These are phyloP conservation scores for Pampusana beccarii DNA, from an alignment of 2,113 vertebrate species.

Conservation along the genomic window DNA sequence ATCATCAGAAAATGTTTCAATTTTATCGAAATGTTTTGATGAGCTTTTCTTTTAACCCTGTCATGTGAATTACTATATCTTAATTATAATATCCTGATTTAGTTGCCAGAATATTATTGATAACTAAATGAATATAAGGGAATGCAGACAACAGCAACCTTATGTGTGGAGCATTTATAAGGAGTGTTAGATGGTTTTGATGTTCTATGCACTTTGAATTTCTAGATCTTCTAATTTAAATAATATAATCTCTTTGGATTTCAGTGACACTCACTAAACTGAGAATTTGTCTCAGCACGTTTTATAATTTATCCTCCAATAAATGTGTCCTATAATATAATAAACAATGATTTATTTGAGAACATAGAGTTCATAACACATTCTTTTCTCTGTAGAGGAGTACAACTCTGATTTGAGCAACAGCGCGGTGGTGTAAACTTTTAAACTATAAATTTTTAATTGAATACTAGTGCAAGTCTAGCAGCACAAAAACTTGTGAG, in stretches of 20 bases:
- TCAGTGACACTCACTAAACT: background rate
- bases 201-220: background rate
- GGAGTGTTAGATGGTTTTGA: background rate
- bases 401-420: background rate
- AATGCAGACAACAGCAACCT: background rate
- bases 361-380: background rate
- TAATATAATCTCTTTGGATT: background rate
- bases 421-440: background rate
- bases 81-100: background rate
- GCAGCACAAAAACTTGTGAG: background rate
- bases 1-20: background rate
- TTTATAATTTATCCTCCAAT: background rate
- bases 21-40: background rate
- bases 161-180: background rate
- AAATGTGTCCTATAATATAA: background rate
- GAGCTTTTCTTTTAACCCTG: background rate
- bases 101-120: background rate
- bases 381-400: background rate
- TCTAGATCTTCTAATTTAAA: background rate
- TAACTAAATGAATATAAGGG: background rate
- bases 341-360: background rate
- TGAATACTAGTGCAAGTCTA: background rate
- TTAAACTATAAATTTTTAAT: background rate
- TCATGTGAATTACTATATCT: background rate
- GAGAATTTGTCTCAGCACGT: background rate